Evolutionary conservation across 2,888 invertebrate species (phyloP), one percentile per base, ranked within the genome.

Genomic region (Brenthis daphne): DNA sequence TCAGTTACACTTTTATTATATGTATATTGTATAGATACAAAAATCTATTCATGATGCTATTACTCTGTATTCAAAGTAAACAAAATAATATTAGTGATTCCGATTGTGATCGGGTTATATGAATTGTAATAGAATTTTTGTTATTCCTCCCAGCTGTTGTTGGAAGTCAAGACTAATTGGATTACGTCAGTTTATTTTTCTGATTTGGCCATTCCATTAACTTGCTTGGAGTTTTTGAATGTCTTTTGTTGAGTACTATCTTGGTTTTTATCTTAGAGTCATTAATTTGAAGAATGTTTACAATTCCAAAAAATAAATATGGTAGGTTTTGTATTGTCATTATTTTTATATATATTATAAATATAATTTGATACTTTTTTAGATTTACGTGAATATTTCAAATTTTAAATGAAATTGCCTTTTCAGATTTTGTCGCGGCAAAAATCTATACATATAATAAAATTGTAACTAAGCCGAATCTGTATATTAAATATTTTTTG

Each of bases 111-210:
- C 70, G 73, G 74, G 67, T 72, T 71, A 69, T 75, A 72, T 71
- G 74, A 68, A 74, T 72, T 69, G 72, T 74, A 76, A 75, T 75
- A 73, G 74, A 72, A 71, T 74, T 68, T 70, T 73, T 75, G 76
- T 75, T 67, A 71, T 74, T 74, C 66, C 60, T 56, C 60, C 67
- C 74, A 68, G 67, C 73, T 70, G 69, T 69, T 69, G 69, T 68
- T 70, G 63, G 67, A 68, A 71, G 37, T 60, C 50, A 57, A 65
- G 65, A 65, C 71, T 73, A 72, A 70, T 73, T 70, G 69, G 67
- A 65, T 71, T 67, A 64, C 56, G 64, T 71, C 68, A 60, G 64
- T 68, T 68, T 67, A 54, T 73, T 72, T 72, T 57, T 71, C 68
- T 71, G 58, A 67, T 70, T 56, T 51, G 51, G 50, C 48, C 37